Evolutionary conservation across 2,888 invertebrate species (phyloP).

Genomic region (Nematopogon swammerdamellus): DNA sequence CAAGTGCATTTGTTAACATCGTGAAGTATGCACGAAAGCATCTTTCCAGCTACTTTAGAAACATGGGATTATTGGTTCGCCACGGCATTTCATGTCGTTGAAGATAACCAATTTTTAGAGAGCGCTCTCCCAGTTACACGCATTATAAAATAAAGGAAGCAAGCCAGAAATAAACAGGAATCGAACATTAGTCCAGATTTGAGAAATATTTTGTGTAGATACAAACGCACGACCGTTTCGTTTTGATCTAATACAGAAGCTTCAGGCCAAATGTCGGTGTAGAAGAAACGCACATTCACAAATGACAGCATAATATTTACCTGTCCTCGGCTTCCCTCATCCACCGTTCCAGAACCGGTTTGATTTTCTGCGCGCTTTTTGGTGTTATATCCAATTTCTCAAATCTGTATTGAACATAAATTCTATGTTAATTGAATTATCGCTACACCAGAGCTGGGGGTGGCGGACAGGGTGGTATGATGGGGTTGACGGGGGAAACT

Average conservation of each 20-base stretch:
- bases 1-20: background rate
- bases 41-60: too few species aligned
- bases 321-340: conserved; percentile 99
- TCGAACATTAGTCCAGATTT: conserved; percentile 46
- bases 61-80: too few species aligned
- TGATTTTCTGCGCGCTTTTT: conserved; percentile 99
- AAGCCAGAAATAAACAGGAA: too few species aligned
- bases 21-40: too few species aligned
- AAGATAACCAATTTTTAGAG: too few species aligned
- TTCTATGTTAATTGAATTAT: conserved; percentile 37
- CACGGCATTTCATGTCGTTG: too few species aligned
- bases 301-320: conserved; percentile 58
- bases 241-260: conserved; percentile 20
- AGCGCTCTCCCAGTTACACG: too few species aligned
- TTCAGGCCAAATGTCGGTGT: conserved; percentile 50
- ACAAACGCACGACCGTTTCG: background rate
- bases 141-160: too few species aligned
- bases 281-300: conserved; percentile 40
- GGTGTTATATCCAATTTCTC: conserved; percentile 99
- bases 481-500: background rate
- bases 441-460: conserved; percentile 23
- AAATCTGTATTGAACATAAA: conserved; percentile 76
- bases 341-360: conserved; percentile 97
- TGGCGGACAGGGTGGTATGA: background rate
- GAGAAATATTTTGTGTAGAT: conserved; percentile 24